Percentiles rank a stretch among this genome's conserved stretches.
Conservation (phyloP, 2,113 vertebrate genomes). For the Aepyceros melampus region DNA sequence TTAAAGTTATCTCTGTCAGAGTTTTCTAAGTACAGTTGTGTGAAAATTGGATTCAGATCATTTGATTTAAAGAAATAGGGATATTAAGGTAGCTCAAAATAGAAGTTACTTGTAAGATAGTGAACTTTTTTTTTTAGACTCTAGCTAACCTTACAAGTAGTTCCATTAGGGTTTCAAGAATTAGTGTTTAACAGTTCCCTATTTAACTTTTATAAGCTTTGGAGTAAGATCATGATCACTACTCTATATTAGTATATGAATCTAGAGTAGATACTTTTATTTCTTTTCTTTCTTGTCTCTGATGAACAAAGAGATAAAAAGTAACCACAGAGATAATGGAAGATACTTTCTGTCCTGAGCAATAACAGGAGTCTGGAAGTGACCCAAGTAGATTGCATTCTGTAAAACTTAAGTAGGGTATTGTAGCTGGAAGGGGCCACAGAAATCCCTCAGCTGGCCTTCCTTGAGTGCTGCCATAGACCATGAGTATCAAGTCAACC, state of each 20-base stretch:
- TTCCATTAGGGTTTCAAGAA: background rate
- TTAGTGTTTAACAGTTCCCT: conserved; percentile 15
- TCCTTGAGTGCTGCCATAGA: background rate
- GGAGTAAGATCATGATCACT: background rate
- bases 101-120: background rate
- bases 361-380: background rate
- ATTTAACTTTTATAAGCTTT: conserved; percentile 14
- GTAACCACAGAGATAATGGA: background rate
- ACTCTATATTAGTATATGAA: background rate
- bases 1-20: background rate
- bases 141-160: background rate
- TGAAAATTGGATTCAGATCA: conserved; percentile 28
- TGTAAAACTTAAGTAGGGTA: background rate
- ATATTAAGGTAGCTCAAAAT: conserved; percentile 1
- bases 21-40: background rate
- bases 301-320: background rate
- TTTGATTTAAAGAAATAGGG: background rate
- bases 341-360: background rate
- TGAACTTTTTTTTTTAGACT: conserved; percentile 18
- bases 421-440: background rate
- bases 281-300: background rate
- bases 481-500: background rate
- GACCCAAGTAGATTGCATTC: background rate
- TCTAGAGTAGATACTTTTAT: background rate
- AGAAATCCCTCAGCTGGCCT: background rate